Evolutionary conservation across 2,888 invertebrate genomes (phyloP), one percentile per base, ranked within the genome.

Genomic region (Mongoloraphidia duomilia): DNA sequence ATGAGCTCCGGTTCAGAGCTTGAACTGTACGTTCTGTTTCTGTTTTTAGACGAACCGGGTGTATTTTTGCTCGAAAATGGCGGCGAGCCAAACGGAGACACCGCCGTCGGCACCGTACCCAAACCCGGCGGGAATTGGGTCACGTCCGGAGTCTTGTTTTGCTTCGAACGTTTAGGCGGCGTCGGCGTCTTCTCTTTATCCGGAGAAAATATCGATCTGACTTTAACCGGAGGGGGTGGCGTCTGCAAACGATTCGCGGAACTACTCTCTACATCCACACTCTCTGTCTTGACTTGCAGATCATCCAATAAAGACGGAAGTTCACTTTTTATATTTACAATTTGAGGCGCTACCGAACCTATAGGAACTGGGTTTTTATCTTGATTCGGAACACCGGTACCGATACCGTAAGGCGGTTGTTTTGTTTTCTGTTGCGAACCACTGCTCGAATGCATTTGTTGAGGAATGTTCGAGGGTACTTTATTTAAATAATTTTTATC

Each of bases 191-290:
- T 70, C 0, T 64, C 69, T 52, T 77, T 79, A 53, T 80, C 80
- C 0, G 82, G 81, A 3, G 81, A 81, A 62, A 82, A 82, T 35
- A 82, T 60, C 11, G 82, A 80, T 0, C 75, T 76, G 3, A 75
- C 73, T 44, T 76, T 67, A 38, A 57, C 55, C 2, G 60, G 55
- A 41, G 57, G 52, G 49, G 64, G 57, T 9, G 52, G 46, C 6
- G 56, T 53, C 33, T 60, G 59, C 46, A 54, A 56, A 59, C 5
- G 26, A 26, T 26, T 26, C 26, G 26, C 26, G 6, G 26, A 3
- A 26, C 26, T 26, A 26, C 6, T 26, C 59, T 38, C 9, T 57
- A 53, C 11, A 55, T 43, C 8, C 58, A 9, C 60, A 58, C 49
- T 53, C 59, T 1, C 60, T 58, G 37, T 60, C 62, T 38, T 62